Evolutionary conservation across 2,113 vertebrate species (phyloP), one percentile per base, ranked within the genome.

Genomic region (Epinephelus moara): DNA sequence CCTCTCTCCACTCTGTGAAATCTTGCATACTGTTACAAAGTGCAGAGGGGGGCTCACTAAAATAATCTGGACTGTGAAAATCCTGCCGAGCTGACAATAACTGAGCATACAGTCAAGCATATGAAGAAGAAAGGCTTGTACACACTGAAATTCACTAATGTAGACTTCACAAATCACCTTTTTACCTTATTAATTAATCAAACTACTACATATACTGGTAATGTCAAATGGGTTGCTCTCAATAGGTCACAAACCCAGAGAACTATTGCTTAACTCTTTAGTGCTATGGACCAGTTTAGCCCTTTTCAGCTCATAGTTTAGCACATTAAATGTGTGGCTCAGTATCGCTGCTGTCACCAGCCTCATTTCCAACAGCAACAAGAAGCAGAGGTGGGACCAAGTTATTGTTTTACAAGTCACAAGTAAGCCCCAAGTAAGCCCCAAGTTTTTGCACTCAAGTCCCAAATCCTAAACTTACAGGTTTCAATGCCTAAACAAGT

Each of bases 1-100:
- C 7, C 49, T 70, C 52, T 52, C 70, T 15, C 40, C 0, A 11
- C 11, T 72, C 53, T 75, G 2, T 75, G 69, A 15, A 72, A 85
- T 82, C 27, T 70, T 25, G 19, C 61, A 66, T 66, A 42, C 59
- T 45, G 23, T 73, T 67, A 80, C 23, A 64, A 66, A 61, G 52
- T 76, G 21, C 33, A 50, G 50, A 50, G 18, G 14, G 33, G 2
- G 33, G 30, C 59, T 7, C 19, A 57, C 33, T 1, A 13, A 63
- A 84, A 52, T 11, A 37, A 23, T 57, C 27, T 49, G 27, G 30
- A 47, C 23, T 0, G 17, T 63, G 40, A 78, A 68, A 55, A 25
- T 59, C 25, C 23, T 75, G n/a, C 4, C 2, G 18, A 14, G 25
- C 40, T 49, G n/a, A 25, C 27, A 50, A 71, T 17, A 45, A 5